Percentiles rank a stretch among this genome's conserved stretches.
Evolutionary conservation across 2,797 vertebrate species (phyloP).

Genomic region (Alfaro cultratus): DNA sequence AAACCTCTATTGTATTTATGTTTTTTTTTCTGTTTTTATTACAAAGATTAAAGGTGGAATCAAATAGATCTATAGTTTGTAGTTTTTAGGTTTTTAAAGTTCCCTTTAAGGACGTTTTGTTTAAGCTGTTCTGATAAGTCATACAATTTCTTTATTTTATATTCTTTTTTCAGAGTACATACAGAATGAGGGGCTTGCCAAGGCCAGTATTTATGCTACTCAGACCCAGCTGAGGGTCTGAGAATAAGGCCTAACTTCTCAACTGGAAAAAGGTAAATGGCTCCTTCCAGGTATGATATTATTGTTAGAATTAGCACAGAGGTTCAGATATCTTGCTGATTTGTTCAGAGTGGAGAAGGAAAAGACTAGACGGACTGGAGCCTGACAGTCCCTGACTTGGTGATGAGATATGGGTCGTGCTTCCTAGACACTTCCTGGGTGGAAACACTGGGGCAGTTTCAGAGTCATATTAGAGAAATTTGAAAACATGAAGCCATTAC

Average conservation of each 20-base stretch:
- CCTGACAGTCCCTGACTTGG: not conserved
- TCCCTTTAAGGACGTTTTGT: not conserved
- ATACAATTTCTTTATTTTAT: too few relatives aligned
- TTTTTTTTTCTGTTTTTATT: too few relatives aligned
- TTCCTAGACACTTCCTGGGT: not conserved
- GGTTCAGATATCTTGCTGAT: not conserved
- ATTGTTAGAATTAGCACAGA: not conserved
- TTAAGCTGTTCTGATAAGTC: not conserved
- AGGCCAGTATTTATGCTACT: not conserved
- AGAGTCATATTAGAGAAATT: not conserved
- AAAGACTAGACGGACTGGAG: not conserved
- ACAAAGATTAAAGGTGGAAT: not conserved
- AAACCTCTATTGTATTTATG: not conserved
- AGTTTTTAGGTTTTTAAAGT: not conserved
- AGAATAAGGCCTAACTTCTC: not conserved
- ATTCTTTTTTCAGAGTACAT: not conserved
- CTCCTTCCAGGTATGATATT: not conserved
- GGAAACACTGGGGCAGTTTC: not conserved
- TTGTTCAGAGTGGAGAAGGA: not conserved
- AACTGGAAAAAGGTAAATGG: not conserved
- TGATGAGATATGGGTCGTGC: not conserved
- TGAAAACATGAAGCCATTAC: constrained; percentile 5
- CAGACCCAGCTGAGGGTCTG: not conserved
- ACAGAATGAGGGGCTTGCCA: not conserved
- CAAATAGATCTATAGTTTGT: not conserved